Conservation (phyloP, 37 sponge, comb jelly and placozoan genomes). For the Agelas oroides region DNA sequence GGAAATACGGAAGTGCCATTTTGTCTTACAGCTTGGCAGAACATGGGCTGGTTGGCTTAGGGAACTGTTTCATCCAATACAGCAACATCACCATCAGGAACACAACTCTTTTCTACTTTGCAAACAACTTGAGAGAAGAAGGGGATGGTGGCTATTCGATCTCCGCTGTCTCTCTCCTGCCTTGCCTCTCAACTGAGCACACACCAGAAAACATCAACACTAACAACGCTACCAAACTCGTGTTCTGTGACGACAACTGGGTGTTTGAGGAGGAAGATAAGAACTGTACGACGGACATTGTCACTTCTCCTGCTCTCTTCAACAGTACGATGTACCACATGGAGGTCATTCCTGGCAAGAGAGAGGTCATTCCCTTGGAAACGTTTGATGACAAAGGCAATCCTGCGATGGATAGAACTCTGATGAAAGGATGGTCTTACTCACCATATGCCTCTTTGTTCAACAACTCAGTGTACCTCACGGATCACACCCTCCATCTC, state of each 20-base stretch:
- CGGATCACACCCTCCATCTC: slow-evolving; percentile 11
- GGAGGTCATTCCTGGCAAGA: slow-evolving; percentile 10
- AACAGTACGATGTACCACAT: neutral
- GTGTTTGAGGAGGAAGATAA: neutral
- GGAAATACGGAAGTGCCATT: slow-evolving; percentile 51
- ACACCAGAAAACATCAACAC: neutral
- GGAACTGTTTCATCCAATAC: slow-evolving; percentile 58
- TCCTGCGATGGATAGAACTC: neutral
- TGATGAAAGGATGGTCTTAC: neutral
- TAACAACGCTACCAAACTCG: neutral
- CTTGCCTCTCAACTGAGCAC: slow-evolving; percentile 5
- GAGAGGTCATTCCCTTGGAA: neutral
- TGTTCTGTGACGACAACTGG: slow-evolving; percentile 32
- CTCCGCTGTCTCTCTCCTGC: slow-evolving; percentile 42
- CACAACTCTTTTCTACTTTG: slow-evolving; percentile 34
- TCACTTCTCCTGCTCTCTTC: slow-evolving; percentile 19
- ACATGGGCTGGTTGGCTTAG: slow-evolving; percentile 19
- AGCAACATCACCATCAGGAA: neutral
- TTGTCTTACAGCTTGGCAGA: slow-evolving; percentile 20
- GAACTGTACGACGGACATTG: slow-evolving; percentile 13
- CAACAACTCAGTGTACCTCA: slow-evolving; percentile 4
- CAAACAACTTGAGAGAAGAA: slow-evolving; percentile 12
- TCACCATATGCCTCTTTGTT: neutral
- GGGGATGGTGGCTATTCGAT: slow-evolving; percentile 32
- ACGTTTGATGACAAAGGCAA: neutral